Evolutionary conservation across 2,888 invertebrate species (phyloP).

Genomic region (Drosophila fungiperda): DNA sequence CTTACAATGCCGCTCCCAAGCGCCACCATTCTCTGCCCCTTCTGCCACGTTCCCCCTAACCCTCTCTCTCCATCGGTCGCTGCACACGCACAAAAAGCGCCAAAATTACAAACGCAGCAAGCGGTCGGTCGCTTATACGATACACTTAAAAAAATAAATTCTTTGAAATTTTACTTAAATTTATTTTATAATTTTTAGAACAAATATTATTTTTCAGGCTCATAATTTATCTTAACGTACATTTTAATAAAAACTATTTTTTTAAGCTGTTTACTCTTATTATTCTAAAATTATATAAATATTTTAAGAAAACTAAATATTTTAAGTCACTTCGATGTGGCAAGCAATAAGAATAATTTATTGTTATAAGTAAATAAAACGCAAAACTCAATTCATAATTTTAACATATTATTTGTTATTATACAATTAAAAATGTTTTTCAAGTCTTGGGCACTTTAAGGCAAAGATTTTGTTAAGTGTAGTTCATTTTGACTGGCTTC

Average conservation of each 20-base stretch:
- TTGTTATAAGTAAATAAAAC: neutral
- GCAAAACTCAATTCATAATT: neutral
- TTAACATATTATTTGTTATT: neutral
- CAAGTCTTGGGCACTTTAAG: neutral
- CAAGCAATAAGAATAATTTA: neutral
- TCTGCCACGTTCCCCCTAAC: neutral
- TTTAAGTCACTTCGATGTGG: too few relatives aligned
- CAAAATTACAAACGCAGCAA: constrained; percentile 80
- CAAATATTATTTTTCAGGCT: too few relatives aligned
- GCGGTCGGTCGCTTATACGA: constrained; percentile 50
- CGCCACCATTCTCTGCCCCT: constrained; percentile 23
- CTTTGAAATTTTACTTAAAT: neutral
- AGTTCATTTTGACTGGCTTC: constrained; percentile 11
- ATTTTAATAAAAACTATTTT: too few relatives aligned
- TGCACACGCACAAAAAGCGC: constrained; percentile 78
- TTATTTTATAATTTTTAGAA: neutral
- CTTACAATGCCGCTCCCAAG: constrained; percentile 62
- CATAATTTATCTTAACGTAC: too few relatives aligned
- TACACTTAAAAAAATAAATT: constrained; percentile 2
- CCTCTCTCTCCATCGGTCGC: constrained; percentile 31
- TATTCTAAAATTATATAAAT: too few relatives aligned
- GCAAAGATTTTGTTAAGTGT: neutral
- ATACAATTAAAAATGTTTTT: neutral
- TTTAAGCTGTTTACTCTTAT: too few relatives aligned
- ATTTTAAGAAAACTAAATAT: too few relatives aligned